A percentile compares a stretch with the other conserved stretches of the same genome.
Conservation (phyloP, 2,797 vertebrate genomes). For the Nothura maculosa region DNA sequence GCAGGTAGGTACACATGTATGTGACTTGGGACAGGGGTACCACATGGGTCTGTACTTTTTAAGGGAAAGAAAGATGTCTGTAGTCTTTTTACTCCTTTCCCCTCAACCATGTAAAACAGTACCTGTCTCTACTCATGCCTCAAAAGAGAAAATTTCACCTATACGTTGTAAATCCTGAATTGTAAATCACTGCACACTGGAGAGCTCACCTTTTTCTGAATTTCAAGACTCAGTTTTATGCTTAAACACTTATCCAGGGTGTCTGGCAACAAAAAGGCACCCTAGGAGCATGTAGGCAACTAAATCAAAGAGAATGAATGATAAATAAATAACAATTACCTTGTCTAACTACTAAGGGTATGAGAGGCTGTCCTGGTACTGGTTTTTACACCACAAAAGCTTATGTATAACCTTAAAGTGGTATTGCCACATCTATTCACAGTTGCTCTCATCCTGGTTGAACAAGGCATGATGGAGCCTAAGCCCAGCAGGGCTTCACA, state of each 20-base stretch:
- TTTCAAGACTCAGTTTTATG: conserved; percentile 8
- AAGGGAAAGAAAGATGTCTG: background rate
- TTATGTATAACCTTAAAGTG: conserved; percentile 53
- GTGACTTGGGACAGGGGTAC: background rate
- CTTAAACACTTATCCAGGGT: background rate
- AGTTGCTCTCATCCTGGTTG: conserved; percentile 22
- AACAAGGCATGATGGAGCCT: rapidly evolving
- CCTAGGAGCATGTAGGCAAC: conserved; percentile 9
- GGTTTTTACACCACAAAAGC: conserved; percentile 43
- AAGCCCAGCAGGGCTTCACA: conserved; percentile 6
- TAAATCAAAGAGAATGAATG: conserved; percentile 41
- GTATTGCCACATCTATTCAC: background rate
- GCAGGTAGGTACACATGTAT: no score
- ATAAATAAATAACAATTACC: conserved; percentile 58
- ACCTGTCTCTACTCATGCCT: background rate
- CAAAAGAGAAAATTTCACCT: background rate
- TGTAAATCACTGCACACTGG: background rate
- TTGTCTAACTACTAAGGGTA: conserved; percentile 12
- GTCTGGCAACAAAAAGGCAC: conserved; percentile 44
- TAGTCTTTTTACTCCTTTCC: background rate
- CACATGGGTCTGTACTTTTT: background rate
- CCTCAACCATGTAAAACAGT: background rate
- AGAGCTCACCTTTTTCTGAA: background rate
- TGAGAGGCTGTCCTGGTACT: conserved; percentile 18
- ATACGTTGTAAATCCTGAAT: background rate